Evolutionary conservation across 2,797 vertebrate species (phyloP), one percentile per base, ranked within the genome.

Genomic region (Bufotes viridis): DNA sequence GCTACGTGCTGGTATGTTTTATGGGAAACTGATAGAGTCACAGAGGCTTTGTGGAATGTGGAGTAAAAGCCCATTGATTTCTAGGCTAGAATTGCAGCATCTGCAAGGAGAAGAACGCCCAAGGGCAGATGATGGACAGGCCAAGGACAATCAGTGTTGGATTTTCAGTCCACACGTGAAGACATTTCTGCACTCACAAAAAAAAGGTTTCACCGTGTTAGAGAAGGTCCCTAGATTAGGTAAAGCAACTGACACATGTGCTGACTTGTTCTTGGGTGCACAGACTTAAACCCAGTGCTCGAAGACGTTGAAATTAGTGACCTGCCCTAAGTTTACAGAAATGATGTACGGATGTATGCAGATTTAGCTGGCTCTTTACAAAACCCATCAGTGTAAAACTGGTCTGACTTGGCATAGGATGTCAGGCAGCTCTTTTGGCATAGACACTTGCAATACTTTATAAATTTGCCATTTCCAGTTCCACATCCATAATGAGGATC

Each of bases 121-220:
- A 72, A 84, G 63, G 82, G 26, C 65, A 84, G 51, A 6, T 76
- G 74, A 76, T 76, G 42, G 51, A 55, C 74, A 24, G 74, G 74
- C 74, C 74, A 76, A 76, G 74, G 74, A 42, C 74, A 76, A 20
- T 74, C 34, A 1, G 51, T 76, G 49, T 13, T 11, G n/a, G 51
- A 76, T n/a, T 76, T 76, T 76, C 74, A 76, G 49, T 15, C 22
- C 49, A n/a, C 49, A 76, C 24, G 11, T 55, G 74, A 51, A 76
- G 42, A 75, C 42, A 75, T 75, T 75, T 75, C 49, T 74, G 34
- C 34, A 74, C 49, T 55, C 24, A n/a, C 11, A 24, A 55, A 24
- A 53, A 76, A 24, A 55, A n/a, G 20, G n/a, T 76, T 51, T 76
- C 49, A 53, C 74, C 74, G 53, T 55, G 51, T 55, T 24, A 76